phyloP scores from a whole-genome alignment of 2,888 invertebrate genomes.

The Teleiodes luculella region DNA sequence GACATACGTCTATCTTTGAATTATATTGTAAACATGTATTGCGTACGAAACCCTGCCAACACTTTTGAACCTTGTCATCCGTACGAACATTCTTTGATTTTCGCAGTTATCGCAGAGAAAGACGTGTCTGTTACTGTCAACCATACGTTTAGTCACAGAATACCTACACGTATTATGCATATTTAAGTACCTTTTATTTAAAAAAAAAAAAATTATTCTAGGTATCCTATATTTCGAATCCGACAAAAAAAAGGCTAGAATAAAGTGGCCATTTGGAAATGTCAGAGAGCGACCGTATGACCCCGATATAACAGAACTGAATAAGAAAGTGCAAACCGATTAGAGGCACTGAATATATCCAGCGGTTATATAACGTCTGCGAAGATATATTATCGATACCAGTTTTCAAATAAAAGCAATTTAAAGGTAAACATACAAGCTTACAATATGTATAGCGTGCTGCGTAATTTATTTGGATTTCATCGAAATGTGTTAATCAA shows the following conservation, averaged over 20 bases:
- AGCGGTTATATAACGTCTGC: neutral
- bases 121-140: no score
- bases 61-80: neutral
- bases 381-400: neutral
- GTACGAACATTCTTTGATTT: neutral
- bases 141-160: no score
- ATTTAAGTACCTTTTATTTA: no score
- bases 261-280: neutral
- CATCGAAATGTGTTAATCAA: no score
- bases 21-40: slow-evolving; percentile 11
- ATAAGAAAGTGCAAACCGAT: slow-evolving; percentile 9
- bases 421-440: no score
- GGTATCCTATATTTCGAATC: no score
- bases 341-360: no score
- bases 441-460: neutral
- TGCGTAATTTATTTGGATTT: no score
- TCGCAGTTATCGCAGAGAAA: no score
- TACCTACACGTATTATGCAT: no score
- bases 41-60: neutral
- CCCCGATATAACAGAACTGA: neutral
- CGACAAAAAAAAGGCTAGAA: neutral
- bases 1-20: slow-evolving; percentile 10
- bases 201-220: no score
- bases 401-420: no score
- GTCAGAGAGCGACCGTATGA: slow-evolving; percentile 6